Evolutionary conservation across 2,113 vertebrate species (phyloP), one percentile per base, ranked within the genome.

Genomic region (Charadrius vociferus): DNA sequence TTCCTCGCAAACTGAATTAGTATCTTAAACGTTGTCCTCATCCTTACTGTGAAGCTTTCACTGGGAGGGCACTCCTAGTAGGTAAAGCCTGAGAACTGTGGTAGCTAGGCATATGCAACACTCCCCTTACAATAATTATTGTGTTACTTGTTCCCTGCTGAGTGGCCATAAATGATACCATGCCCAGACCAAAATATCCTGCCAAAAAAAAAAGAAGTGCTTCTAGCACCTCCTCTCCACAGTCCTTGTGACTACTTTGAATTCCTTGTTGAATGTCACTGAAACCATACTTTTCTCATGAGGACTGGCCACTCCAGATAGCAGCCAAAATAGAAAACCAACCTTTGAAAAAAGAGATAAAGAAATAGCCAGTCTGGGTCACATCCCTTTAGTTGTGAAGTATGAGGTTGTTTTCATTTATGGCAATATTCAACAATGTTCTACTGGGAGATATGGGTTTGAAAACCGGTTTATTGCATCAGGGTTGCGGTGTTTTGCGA

Each of bases 231-330:
- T 67, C 10, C 3, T 86, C 5, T 81, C 3, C 12, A 8, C 36
- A 61, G 15, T n/a, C 15, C 17, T 72, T 61, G 7, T 30, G 18
- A 11, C 16, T 70, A 14, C 14, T 75, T 83, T 53, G 39, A 72
- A 77, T 86, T 83, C 22, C 14, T 36, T 5, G 2, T 4, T 61
- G 34, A 77, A 23, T 73, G 7, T 32, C 34, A n/a, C 21, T 32
- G 53, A 92, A 86, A 10, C 13, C 8, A 9, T 47, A 5, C 13
- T 26, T 84, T 73, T 67, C 20, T 16, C 17, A 14, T 32, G 34
- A 73, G 32, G n/a, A 23, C 10, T 37, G 21, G 3, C 7, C 10
- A 22, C 10, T 52, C n/a, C 14, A 24, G 0, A 0, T 21, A 47
- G 34, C 15, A 70, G 10, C 22, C 0, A 3, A 58, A 91, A 70